Percentiles rank a stretch among this genome's conserved stretches.
These are phyloP conservation scores for Gyrodactylus bullatarudis DNA, from an alignment of 1,140 invertebrate genomes.

Conservation along the genomic window DNA sequence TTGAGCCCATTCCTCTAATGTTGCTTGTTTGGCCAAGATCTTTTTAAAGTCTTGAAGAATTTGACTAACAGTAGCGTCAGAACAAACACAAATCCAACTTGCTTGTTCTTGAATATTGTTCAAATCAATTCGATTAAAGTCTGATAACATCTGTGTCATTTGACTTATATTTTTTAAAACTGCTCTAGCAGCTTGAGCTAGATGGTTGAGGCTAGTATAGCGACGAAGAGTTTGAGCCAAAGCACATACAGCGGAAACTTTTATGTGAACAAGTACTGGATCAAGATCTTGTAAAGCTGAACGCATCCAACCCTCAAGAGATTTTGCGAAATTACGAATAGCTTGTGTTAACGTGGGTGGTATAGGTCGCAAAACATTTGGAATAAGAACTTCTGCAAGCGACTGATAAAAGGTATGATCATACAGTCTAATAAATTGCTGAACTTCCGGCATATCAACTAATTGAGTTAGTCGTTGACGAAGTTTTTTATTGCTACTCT, in stretches of 20 bases:
- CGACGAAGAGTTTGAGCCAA: constrained; percentile 67
- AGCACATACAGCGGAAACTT: constrained; percentile 41
- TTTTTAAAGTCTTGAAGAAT: constrained; percentile 70
- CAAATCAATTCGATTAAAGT: constrained; percentile 82
- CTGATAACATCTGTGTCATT: constrained; percentile 68
- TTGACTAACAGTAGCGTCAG: constrained; percentile 42
- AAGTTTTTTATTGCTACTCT: background rate
- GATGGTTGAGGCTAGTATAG: constrained; percentile 88
- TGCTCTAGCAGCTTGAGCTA: constrained; percentile 69
- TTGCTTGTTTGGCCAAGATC: constrained; percentile 56
- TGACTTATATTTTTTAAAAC: constrained; percentile 74
- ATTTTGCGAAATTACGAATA: constrained; percentile 64
- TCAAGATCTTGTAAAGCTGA: background rate
- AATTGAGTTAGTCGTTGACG: background rate
- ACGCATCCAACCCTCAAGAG: constrained; percentile 29
- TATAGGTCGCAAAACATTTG: constrained; percentile 52
- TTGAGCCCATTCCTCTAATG: constrained; percentile 70
- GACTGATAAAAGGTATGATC: constrained; percentile 82
- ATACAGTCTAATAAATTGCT: constrained; percentile 36
- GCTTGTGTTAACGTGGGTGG: constrained; percentile 52
- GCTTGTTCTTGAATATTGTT: constrained; percentile 69
- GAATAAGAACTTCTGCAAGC: constrained; percentile 66
- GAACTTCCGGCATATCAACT: constrained; percentile 17
- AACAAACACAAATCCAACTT: constrained; percentile 84
- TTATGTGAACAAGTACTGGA: constrained; percentile 8